Percentiles rank a stretch among this genome's conserved stretches.
Evolutionary conservation across 1,140 invertebrate species (phyloP).

Genomic region (Danaus melanippus): DNA sequence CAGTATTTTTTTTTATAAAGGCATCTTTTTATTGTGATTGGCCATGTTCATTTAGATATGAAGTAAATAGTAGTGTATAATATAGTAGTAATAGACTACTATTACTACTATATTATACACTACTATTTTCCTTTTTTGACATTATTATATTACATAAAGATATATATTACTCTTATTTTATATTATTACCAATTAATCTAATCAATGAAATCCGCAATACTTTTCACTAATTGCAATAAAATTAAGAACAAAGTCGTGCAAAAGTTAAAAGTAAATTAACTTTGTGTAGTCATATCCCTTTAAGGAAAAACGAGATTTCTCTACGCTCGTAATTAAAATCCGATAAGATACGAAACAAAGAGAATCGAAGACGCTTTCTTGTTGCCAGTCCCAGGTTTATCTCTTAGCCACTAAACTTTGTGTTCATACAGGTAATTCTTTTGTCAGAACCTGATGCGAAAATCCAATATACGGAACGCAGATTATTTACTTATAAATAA

Average conservation of each 20-base stretch:
- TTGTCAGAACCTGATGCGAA: constrained; percentile 21
- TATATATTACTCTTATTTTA: constrained; percentile 6
- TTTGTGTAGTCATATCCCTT: constrained; percentile 54
- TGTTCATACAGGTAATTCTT: constrained; percentile 40
- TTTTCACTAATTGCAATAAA: too few species aligned
- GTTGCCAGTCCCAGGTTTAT: constrained; percentile 40
- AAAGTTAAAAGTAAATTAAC: constrained; percentile 8
- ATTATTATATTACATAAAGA: too few species aligned
- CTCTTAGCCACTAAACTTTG: constrained; percentile 30
- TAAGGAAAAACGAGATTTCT: constrained; percentile 66
- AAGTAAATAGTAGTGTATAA: too few species aligned
- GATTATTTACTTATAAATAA: constrained; percentile 27
- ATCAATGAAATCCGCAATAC: not conserved
- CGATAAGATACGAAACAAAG: constrained; percentile 68
- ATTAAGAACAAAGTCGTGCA: not conserved
- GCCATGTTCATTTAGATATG: too few species aligned
- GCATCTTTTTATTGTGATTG: too few species aligned
- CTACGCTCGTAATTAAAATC: constrained; percentile 68
- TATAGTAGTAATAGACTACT: too few species aligned
- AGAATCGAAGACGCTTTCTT: constrained; percentile 40
- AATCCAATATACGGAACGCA: constrained; percentile 26
- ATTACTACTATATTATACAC: too few species aligned
- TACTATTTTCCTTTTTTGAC: too few species aligned
- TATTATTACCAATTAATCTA: constrained; percentile 7
- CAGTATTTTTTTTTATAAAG: too few species aligned